Conservation (phyloP, 2,797 vertebrate species). For the Phataginus tetradactyla region DNA sequence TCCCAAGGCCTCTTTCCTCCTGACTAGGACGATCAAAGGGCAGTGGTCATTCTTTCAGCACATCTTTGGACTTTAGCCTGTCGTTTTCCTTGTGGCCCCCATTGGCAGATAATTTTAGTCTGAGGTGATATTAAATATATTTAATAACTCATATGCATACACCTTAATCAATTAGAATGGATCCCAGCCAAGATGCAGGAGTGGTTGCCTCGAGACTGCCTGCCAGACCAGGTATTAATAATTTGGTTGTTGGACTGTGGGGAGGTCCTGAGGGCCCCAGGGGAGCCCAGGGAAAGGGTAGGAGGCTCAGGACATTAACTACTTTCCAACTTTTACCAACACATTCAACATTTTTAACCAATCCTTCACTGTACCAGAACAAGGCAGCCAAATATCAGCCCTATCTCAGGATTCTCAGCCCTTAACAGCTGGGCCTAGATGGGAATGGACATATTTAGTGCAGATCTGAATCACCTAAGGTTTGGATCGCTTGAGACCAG, state of each 20-base stretch:
- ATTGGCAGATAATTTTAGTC: background rate
- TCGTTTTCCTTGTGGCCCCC: background rate
- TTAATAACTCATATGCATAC: background rate
- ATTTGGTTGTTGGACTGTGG: background rate
- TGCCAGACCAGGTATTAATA: background rate
- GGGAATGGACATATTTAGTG: background rate
- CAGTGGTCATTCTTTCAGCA: background rate
- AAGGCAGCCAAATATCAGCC: background rate
- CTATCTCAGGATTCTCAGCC: background rate
- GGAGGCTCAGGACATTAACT: background rate
- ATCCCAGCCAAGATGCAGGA: background rate
- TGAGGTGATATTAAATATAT: background rate
- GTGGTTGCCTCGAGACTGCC: background rate
- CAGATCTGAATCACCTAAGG: background rate
- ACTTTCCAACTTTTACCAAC: background rate
- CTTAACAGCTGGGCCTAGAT: background rate
- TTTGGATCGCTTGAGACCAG: background rate
- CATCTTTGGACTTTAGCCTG: background rate
- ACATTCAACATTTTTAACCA: background rate
- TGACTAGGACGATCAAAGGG: background rate
- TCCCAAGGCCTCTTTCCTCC: background rate
- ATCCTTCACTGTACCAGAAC: background rate
- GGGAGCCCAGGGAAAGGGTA: background rate
- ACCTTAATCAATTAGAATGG: background rate
- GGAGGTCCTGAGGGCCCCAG: background rate